These are phyloP conservation scores for Lepidurus arcticus DNA, from an alignment of 1,140 invertebrate genomes.

Conservation along the genomic window DNA sequence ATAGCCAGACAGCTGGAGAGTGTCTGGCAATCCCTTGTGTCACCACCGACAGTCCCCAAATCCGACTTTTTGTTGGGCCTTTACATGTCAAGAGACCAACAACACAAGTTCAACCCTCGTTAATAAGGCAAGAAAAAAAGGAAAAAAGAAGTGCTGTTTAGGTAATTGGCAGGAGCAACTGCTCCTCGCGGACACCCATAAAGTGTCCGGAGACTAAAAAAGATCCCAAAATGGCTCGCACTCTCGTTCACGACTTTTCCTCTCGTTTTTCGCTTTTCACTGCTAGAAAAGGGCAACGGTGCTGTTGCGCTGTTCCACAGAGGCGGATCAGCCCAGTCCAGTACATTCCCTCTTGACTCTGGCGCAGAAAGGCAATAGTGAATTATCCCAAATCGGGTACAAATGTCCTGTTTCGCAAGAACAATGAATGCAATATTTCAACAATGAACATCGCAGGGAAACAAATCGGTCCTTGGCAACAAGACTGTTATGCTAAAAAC, in stretches of 20 bases:
- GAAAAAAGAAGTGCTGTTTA: background rate
- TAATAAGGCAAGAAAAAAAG: background rate
- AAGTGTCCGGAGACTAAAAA: background rate
- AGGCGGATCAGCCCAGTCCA: too few relatives aligned
- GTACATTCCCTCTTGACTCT: too few relatives aligned
- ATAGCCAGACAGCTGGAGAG: background rate
- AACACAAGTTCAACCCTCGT: background rate
- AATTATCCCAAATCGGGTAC: too few relatives aligned
- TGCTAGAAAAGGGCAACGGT: background rate
- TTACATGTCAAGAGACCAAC: background rate
- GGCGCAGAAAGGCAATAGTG: too few relatives aligned
- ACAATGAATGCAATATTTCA: too few relatives aligned
- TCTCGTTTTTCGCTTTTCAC: background rate
- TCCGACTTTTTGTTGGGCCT: background rate
- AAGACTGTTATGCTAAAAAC: too few relatives aligned
- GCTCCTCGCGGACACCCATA: background rate
- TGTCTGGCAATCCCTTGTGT: background rate
- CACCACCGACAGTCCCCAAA: background rate
- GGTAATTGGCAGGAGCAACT: slow-evolving; percentile 14
- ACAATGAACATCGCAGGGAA: too few relatives aligned
- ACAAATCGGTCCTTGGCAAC: too few relatives aligned
- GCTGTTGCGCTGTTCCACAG: background rate
- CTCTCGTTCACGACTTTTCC: background rate
- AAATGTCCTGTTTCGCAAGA: too few relatives aligned
- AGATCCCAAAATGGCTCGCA: background rate